Base-by-base conservation (phyloP, 1,140 invertebrate genomes). In the Cydia fagiglandana region DNA sequence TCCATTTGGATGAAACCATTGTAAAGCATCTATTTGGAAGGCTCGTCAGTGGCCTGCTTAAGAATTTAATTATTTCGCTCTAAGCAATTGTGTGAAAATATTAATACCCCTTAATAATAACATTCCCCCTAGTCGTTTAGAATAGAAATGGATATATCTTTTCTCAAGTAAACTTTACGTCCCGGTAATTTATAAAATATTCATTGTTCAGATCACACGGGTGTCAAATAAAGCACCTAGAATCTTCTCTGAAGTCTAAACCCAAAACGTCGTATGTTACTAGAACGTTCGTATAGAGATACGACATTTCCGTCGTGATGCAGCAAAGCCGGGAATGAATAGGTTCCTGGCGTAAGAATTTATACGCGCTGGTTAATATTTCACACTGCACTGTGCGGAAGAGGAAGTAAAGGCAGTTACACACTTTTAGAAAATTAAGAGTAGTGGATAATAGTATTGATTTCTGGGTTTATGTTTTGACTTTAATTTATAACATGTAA, bases 261-360 rank as follows among this genome's bases (percentile, higher is more conserved):
- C 12, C 4, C 47, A 13, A 50, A 50, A 56, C n/a, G 53, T 56
- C 15, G 53, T 56, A 56, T n/a, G 53, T 56, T 7, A 56, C 15
- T 7, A 56, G 6, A 5, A 56, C 2, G 9, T 17, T 56, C 53
- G n/a, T 17, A 56, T 13, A 15, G 6, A 50, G 12, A 50, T 15
- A 15, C 15, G 47, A 50, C 47, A 50, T 50, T 50, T 50, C 15
- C 7, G 15, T 56, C 5, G 20, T 56, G 0, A n/a, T 7, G 4
- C 9, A 13, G 53, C n/a, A 56, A 6, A 6, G 53, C 53, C n/a
- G n/a, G 53, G n/a, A 56, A 56, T 56, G 53, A 56, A 56, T 56
- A 56, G 53, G 53, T 56, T 56, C 53, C n/a, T 56, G 53, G 53
- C 53, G 53, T 56, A n/a, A 17, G 53, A 56, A 56, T 56, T 53